phyloP scores from a whole-genome alignment of 2,888 invertebrate genomes.

The Cephus sareptanus region DNA sequence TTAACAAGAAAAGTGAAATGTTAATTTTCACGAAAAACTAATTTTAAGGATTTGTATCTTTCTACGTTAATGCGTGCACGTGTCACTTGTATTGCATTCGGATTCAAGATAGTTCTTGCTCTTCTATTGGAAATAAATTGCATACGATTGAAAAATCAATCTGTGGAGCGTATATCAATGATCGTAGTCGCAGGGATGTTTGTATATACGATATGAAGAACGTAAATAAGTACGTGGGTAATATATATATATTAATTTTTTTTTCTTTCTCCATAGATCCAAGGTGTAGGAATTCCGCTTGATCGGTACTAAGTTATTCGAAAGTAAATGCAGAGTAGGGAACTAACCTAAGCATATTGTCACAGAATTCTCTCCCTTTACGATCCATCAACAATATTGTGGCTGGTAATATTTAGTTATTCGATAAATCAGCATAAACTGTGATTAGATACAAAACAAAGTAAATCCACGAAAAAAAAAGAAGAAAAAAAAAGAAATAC shows the following conservation, averaged over 20 bases:
- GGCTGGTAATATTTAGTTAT: constrained; percentile 53
- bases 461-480: constrained; percentile 21
- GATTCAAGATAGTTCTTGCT: background rate
- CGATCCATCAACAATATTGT: constrained; percentile 42
- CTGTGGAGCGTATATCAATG: background rate
- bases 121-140: background rate
- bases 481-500: constrained; percentile 9
- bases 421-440: constrained; percentile 59
- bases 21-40: background rate
- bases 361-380: constrained; percentile 34
- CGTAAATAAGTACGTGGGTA: background rate
- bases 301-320: background rate
- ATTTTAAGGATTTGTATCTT: background rate
- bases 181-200: background rate
- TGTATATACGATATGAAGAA: background rate
- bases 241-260: constrained; percentile 10
- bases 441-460: constrained; percentile 49
- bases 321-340: background rate
- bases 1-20: background rate
- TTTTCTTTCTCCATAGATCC: constrained; percentile 25
- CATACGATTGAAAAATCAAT: background rate
- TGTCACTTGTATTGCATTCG: background rate
- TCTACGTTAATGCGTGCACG: background rate
- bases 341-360: background rate
- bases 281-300: constrained; percentile 33